phyloP scores from a whole-genome alignment of 2,113 vertebrate species.

The Tyrannus savana region DNA sequence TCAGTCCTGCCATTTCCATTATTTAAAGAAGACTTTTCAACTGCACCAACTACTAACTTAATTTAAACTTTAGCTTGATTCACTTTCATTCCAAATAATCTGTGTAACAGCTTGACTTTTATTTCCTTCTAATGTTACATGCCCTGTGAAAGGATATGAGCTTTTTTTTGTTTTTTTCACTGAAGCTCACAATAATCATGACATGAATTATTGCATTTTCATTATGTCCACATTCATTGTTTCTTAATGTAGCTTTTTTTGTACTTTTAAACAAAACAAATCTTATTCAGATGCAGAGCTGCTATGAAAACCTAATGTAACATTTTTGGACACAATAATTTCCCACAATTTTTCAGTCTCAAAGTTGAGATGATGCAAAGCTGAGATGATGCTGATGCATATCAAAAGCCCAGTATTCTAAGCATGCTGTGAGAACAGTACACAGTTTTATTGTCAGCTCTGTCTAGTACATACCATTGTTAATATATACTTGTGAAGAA shows the following conservation, averaged over 20 bases:
- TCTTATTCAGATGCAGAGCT: background rate
- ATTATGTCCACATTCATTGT: background rate
- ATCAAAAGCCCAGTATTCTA: background rate
- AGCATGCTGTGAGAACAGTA: background rate
- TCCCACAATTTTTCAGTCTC: background rate
- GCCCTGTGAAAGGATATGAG: background rate
- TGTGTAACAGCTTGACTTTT: background rate
- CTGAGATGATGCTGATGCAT: background rate
- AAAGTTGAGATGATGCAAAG: background rate
- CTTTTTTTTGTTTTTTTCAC: background rate
- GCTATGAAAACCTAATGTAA: background rate
- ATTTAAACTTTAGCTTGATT: slow-evolving; percentile 1
- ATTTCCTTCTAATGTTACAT: background rate
- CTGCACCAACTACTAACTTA: background rate
- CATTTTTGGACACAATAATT: background rate
- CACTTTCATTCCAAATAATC: background rate
- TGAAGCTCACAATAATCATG: background rate
- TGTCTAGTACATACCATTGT: background rate
- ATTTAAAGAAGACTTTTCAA: background rate
- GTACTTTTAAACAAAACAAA: background rate
- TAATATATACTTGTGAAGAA: background rate
- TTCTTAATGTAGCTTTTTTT: background rate
- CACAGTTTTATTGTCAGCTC: background rate
- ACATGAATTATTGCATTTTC: background rate
- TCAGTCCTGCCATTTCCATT: background rate